phyloP scores from a whole-genome alignment of 2,113 vertebrate genomes.

The Cairina moschata region DNA sequence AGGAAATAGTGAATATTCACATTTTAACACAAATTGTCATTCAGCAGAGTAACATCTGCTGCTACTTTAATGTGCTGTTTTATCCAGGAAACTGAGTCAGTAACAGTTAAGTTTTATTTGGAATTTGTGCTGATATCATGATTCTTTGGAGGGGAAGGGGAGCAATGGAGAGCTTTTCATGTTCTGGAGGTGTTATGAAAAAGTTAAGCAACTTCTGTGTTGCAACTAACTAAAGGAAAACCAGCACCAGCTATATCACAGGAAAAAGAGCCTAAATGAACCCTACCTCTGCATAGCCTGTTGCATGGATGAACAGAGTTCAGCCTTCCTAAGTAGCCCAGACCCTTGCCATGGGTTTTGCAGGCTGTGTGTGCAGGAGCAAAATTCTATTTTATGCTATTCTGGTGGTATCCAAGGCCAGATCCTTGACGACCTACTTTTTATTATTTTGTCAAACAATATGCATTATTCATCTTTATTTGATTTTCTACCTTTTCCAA shows the following conservation, averaged over 20 bases:
- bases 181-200: neutral
- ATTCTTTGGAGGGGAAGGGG: neutral
- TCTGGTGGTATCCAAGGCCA: neutral
- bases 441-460: constrained; percentile 13
- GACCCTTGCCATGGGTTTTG: neutral
- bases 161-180: neutral
- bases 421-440: neutral
- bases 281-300: neutral
- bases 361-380: neutral
- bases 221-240: neutral
- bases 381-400: neutral
- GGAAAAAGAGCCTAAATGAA: neutral
- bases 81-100: neutral
- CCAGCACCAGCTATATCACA: neutral
- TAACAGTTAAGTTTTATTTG: constrained; percentile 39
- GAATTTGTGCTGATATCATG: neutral
- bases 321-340: neutral
- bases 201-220: neutral
- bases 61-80: neutral
- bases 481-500: too few species aligned
- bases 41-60: constrained; percentile 23
- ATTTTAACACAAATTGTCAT: neutral
- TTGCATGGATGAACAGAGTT: neutral
- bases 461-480: neutral
- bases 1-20: neutral